phyloP scores from a whole-genome alignment of 2,113 vertebrate species.

The Chaetops frenatus region DNA sequence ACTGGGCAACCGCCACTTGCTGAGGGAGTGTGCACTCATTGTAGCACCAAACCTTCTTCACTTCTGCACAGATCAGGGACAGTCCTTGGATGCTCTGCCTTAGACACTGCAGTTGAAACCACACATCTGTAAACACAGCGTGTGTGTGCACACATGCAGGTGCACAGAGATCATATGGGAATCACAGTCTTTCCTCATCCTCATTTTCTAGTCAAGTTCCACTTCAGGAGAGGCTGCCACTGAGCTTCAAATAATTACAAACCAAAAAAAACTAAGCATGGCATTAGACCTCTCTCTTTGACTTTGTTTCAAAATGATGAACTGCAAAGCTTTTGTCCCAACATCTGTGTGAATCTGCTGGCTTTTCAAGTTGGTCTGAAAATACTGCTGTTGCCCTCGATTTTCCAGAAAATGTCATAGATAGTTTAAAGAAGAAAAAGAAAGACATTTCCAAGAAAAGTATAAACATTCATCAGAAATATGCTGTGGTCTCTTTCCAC shows the following conservation, averaged over 20 bases:
- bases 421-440: neutral
- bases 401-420: neutral
- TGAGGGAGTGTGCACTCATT: rapidly evolving
- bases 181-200: neutral
- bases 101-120: neutral
- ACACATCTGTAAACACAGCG: neutral
- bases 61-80: neutral
- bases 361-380: neutral
- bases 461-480: slow-evolving; percentile 30
- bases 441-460: slow-evolving; percentile 13
- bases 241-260: neutral
- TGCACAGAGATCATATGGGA: neutral
- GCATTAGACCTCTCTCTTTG: neutral
- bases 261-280: neutral
- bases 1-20: rapidly evolving
- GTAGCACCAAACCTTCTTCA: neutral
- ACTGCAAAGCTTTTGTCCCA: neutral
- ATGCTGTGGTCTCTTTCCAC: neutral
- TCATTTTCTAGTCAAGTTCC: neutral
- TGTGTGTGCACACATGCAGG: rapidly evolving
- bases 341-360: neutral
- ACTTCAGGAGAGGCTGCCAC: neutral
- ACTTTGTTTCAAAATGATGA: neutral
- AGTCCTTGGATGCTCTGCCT: no score
- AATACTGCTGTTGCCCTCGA: neutral